phyloP scores from a whole-genome alignment of 1,140 invertebrate species.

The Brachionus angularis region DNA sequence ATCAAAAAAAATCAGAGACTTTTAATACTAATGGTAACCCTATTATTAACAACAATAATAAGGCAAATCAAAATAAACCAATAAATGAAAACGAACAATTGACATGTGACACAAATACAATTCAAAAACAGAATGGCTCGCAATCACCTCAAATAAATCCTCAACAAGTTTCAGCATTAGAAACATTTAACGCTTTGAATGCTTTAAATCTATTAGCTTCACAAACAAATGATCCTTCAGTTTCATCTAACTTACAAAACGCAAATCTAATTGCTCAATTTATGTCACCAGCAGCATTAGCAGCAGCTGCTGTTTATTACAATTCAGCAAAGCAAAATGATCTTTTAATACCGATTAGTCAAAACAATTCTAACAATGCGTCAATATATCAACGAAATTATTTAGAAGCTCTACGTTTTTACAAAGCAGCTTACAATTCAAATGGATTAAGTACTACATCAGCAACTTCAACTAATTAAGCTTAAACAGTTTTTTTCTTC shows the following conservation, averaged over 20 bases:
- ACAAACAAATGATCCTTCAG: too few relatives aligned
- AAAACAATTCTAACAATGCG: constrained; percentile 12
- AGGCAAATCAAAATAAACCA: neutral
- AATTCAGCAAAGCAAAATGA: constrained; percentile 18
- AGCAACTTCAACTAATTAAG: constrained; percentile 22
- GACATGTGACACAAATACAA: neutral
- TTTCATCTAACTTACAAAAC: too few relatives aligned
- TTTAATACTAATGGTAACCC: too few relatives aligned
- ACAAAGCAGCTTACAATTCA: constrained; percentile 31
- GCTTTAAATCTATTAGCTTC: too few relatives aligned
- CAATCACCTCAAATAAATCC: too few relatives aligned
- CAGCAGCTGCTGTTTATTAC: constrained; percentile 31
- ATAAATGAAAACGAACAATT: neutral
- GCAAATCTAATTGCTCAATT: constrained; percentile 11
- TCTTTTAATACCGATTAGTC: constrained; percentile 4
- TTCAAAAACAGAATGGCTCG: too few relatives aligned
- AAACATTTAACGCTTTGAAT: too few relatives aligned
- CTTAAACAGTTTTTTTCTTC: too few relatives aligned
- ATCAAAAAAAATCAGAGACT: too few relatives aligned
- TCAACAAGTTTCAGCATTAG: too few relatives aligned
- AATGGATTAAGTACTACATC: constrained; percentile 7
- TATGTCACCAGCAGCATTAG: constrained; percentile 28
- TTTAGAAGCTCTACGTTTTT: constrained; percentile 28
- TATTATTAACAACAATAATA: too few relatives aligned
- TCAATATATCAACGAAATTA: constrained; percentile 28